Evolutionary conservation across 2,797 vertebrate genomes (phyloP), one percentile per base, ranked within the genome.

Genomic region (Alfaro cultratus): DNA sequence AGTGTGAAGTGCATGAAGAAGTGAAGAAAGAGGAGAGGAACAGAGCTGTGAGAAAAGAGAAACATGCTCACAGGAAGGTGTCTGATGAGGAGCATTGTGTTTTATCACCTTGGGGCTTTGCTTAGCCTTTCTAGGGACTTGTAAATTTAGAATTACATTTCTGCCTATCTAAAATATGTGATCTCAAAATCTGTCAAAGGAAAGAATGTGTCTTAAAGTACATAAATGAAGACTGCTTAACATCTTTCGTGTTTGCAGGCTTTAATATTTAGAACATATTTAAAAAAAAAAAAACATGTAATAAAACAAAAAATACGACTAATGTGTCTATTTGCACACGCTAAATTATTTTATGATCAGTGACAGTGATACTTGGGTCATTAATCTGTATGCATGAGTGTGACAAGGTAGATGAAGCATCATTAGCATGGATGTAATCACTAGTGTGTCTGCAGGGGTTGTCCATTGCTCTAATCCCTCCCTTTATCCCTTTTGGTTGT

Each of bases 351-450:
- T 80, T 11, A 53, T 75, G 39, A 74, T 78, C 62, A 41, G 31
- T 11, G 1, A 62, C 72, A 71, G 45, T 23, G 47, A 60, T n/a
- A 55, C 53, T 9, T 39, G 36, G 53, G 23, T n/a, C 75, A 39
- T 34, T 70, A 36, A 62, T 60, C 70, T 49, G n/a, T 79, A 81
- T 18, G 53, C 62, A 57, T 53, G 55, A 43, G 72, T 68, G 81
- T 83, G 87, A 85, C 21, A 80, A 75, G 75, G 53, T 60, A n/a
- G 81, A 78, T 85, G 78, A 80, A 80, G 76, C 80, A 84, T 92
- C 84, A 90, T 93, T 94, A 95, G 95, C 93, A 93, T 91, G 80
- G n/a, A 45, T 91, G 92, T 91, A 95, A 94, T 95, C 91, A 89
- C 86, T 88, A 85, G 84, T 83, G 75, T 89, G 77, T 88, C 83